Base-by-base conservation (phyloP, 2,113 vertebrate species). In the Rhabdornis inornatus region DNA sequence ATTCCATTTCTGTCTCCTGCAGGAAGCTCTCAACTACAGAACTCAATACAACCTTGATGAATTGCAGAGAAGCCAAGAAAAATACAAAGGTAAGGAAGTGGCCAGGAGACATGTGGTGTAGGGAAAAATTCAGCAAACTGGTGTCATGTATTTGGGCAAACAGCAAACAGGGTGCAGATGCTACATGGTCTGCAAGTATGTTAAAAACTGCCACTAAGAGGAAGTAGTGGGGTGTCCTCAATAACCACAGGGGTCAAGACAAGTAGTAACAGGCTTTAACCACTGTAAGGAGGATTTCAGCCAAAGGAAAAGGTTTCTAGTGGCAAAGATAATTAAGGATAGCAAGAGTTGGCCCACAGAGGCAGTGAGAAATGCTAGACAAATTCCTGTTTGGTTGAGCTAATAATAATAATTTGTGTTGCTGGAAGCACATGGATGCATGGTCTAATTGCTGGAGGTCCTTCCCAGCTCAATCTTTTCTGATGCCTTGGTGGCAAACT, bases 111-210 rank as follows among this genome's bases (percentile, higher is more conserved):
- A 82, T 2, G 30, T 15, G 40, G 16, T 21, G 11, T 4, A 45
- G 8, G 35, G 53, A 24, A 59, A 50, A 84, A 61, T 21, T 5
- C 40, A 79, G 21, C 10, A 10, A 70, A 37, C 57, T 37, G 25
- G 17, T 30, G 68, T 40, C 5, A 27, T 27, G 79, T 20, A 53
- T 53, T 45, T n/a, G 27, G 22, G 56, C 47, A 53, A 86, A 63
- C 44, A 59, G 47, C 37, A 75, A 66, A 70, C 5, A 1, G 30
- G 39, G 33, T 30, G 16, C 31, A 88, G 71, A 27, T 19, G 27
- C 0, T 3, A 15, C 52, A 44, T 1, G 5, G n/a, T 16, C 47
- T 59, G 57, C 30, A 57, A 78, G 52, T 5, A 27, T 1, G 6
- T 47, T 35, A 78, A 79, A 88, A 61, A 45, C 24, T 92, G 59